A percentile compares a stretch with the other conserved stretches of the same genome.
Conservation (phyloP, 1,140 invertebrate species). For the Drosophila persimilis region DNA sequence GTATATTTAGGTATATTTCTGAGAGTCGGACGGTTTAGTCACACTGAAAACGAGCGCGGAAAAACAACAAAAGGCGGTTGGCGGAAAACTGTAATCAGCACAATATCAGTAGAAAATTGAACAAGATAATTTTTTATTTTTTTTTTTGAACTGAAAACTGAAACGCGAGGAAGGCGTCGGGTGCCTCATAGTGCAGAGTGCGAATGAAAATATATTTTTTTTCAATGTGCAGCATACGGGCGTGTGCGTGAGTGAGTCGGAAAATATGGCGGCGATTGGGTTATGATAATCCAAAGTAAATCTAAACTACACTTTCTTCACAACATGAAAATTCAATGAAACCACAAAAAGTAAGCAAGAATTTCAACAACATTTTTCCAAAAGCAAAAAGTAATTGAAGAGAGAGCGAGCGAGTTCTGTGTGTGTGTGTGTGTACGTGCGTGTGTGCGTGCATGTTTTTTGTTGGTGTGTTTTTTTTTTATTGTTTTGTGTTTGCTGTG, state of each 20-base stretch:
- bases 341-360: constrained; percentile 52
- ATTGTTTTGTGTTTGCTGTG: constrained; percentile 24
- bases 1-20: no score
- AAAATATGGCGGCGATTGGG: constrained; percentile 63
- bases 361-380: constrained; percentile 13
- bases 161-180: no score
- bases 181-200: neutral
- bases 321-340: constrained; percentile 24
- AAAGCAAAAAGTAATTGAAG: constrained; percentile 5
- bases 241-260: constrained; percentile 44
- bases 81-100: no score
- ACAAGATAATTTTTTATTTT: no score
- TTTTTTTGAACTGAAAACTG: no score
- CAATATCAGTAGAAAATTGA: no score
- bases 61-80: no score
- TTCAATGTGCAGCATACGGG: constrained; percentile 33
- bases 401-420: neutral
- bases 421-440: constrained; percentile 22
- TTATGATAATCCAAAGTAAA: constrained; percentile 37
- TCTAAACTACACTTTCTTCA: constrained; percentile 16
- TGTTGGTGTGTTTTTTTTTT: constrained; percentile 20
- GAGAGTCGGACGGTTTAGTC: no score
- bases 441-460: constrained; percentile 47
- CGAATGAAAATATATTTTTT: constrained; percentile 13
- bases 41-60: no score